Base-by-base conservation (phyloP, 2,797 vertebrate species). In the Rhinella marina region DNA sequence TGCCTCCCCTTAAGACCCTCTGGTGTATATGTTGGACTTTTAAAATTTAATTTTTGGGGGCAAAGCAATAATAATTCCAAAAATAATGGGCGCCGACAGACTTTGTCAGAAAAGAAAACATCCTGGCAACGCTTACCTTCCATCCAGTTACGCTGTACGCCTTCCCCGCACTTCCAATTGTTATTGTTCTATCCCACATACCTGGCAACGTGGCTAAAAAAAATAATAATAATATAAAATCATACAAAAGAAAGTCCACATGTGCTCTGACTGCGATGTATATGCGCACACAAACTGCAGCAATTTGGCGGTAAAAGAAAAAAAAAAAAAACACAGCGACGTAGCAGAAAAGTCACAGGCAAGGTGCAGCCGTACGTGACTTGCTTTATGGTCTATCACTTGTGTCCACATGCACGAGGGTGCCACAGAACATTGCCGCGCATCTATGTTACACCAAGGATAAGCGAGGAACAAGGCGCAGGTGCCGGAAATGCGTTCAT, bases 171-270 rank as follows among this genome's bases (percentile, higher is more conserved):
- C 98, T 99, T 94, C 98, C 93, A 83, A 99, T 93, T 0, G 97
- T 99, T 90, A 99, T 81, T 11, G 98, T 99, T 95, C 98, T 95
- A 25, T 99, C 98, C 98, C 98, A 99, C 98, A 99, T 99, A 66
- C 97, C 98, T 86, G 98, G 98, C 84, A 99, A 94, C 0, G 94
- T 97, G 89, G 97, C 98, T 87, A 57, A 3, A 73, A 80, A 81
- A 79, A 8, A 75, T 84, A 7, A 59, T 48, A 52, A 86, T 14
- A 29, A 86, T 14, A 85, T 14, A 85, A 78, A 56, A 56, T 10
- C 8, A 54, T 54, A 25, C 14, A 52, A 50, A 50, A 2, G 10
- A 52, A 25, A 64, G 62, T 29, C 14, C 14, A 16, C 13, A 70
- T 27, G 16, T 27, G 10, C 2, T 25, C 6, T 29, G 27, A 29